These are phyloP conservation scores for Toxostoma redivivum DNA, from an alignment of 2,113 vertebrate genomes.

Conservation along the genomic window DNA sequence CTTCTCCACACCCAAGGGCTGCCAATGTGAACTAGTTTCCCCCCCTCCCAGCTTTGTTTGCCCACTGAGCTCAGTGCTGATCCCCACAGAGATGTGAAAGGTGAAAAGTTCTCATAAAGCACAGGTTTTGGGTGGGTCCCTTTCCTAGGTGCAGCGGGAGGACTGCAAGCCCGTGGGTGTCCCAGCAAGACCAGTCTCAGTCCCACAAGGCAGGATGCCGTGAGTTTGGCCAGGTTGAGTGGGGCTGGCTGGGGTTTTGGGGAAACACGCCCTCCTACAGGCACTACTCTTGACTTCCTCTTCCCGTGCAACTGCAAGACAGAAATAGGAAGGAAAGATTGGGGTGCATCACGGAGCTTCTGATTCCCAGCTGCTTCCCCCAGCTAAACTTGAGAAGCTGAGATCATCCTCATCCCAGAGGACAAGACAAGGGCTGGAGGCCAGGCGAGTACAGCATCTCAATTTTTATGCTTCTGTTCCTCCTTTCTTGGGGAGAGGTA, in stretches of 20 bases:
- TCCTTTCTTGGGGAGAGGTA: background rate
- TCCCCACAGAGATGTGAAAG: background rate
- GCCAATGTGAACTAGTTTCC: background rate
- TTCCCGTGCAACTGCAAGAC: background rate
- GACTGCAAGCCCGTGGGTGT: background rate
- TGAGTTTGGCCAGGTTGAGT: background rate
- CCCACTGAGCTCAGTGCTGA: accelerated
- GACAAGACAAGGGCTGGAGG: background rate
- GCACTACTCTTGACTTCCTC: conserved; percentile 11
- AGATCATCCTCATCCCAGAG: background rate
- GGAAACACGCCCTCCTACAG: background rate
- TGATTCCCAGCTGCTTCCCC: background rate
- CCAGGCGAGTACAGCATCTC: background rate
- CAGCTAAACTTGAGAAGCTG: background rate
- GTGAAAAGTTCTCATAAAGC: background rate
- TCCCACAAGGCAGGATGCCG: background rate
- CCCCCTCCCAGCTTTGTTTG: background rate
- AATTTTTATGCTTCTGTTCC: background rate
- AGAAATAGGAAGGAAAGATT: conserved; percentile 6
- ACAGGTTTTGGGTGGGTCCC: accelerated
- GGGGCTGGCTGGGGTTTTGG: background rate
- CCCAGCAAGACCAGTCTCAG: background rate
- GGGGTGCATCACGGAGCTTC: background rate
- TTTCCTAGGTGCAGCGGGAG: background rate
- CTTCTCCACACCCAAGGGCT: background rate